phyloP scores from a whole-genome alignment of 2,113 vertebrate genomes.

The Tichodroma muraria region DNA sequence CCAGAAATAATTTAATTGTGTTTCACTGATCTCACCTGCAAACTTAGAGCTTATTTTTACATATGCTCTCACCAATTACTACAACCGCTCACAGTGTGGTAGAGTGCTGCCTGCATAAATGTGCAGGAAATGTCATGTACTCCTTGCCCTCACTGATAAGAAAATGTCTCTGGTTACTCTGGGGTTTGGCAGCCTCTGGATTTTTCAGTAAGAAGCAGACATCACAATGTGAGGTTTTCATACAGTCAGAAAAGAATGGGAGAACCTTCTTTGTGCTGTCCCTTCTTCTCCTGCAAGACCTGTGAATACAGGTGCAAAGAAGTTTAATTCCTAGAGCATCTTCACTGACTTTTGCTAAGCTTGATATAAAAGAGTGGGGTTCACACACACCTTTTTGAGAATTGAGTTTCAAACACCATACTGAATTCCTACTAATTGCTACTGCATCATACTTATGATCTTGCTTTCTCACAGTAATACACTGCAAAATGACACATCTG shows the following conservation, averaged over 20 bases:
- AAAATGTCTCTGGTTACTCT: neutral
- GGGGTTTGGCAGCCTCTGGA: neutral
- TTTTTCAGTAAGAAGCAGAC: neutral
- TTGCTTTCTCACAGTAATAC: neutral
- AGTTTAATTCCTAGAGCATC: neutral
- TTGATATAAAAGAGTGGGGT: neutral
- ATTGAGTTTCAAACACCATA: neutral
- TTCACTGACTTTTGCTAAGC: neutral
- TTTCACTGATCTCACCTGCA: neutral
- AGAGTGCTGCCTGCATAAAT: neutral
- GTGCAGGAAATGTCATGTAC: neutral
- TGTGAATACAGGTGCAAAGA: neutral
- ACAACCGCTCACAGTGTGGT: neutral
- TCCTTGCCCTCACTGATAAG: neutral
- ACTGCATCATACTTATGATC: neutral
- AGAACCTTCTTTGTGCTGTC: neutral
- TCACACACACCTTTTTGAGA: neutral
- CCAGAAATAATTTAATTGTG: no score
- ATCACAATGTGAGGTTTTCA: neutral
- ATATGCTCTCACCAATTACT: neutral
- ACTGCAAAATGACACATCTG: neutral
- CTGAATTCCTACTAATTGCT: neutral
- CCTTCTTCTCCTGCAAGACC: neutral
- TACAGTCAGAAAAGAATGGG: neutral
- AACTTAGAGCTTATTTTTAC: neutral